phyloP scores from a whole-genome alignment of 2,113 vertebrate genomes.

The chimpanzee (Pan troglodytes) region NHGRI_mPanTro3-v2.1_pri NC_072410.2:77243001-77243500 shows the following conservation, averaged over 20 bases:
- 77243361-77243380: background rate
- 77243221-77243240: background rate
- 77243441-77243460: background rate
- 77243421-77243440: background rate
- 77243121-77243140: too few relatives aligned
- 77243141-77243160: too few relatives aligned
- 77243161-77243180: background rate
- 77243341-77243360: background rate
- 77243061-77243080: too few relatives aligned
- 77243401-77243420: background rate
- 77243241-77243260: background rate
- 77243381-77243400: background rate
- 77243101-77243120: too few relatives aligned
- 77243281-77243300: background rate
- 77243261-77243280: background rate
- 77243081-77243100: too few relatives aligned
- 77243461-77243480: background rate
- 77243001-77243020: too few relatives aligned
- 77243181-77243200: conserved; percentile 35
- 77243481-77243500: background rate
- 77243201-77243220: background rate
- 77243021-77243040: too few relatives aligned
- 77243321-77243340: background rate
- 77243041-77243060: too few relatives aligned
- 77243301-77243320: background rate